A percentile compares a stretch with the other conserved stretches of the same genome.
These are phyloP conservation scores for Plestiodon gilberti DNA, from an alignment of 2,113 vertebrate species.

Conservation along the genomic window DNA sequence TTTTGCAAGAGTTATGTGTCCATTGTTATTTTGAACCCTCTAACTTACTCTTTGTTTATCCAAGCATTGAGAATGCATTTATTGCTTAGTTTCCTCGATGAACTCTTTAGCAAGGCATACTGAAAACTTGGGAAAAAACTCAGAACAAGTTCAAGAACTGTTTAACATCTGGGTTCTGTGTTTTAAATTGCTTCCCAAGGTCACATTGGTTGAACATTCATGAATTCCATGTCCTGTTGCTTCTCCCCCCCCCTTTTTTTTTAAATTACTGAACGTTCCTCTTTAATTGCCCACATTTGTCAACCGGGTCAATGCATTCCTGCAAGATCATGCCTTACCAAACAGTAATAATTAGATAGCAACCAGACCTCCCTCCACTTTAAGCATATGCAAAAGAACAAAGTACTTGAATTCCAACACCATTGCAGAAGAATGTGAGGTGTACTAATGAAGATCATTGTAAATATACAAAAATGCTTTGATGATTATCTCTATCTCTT, in stretches of 20 bases:
- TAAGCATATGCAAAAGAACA: constrained; percentile 11
- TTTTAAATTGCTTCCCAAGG: background rate
- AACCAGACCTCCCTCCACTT: constrained; percentile 17
- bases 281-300: background rate
- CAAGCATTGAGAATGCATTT: background rate
- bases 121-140: background rate
- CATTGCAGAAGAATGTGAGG: background rate
- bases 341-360: constrained; percentile 11
- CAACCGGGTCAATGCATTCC: background rate
- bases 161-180: background rate
- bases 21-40: background rate
- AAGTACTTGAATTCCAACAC: constrained; percentile 2
- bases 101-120: background rate
- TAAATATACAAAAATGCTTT: background rate
- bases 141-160: background rate
- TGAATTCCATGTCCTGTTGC: background rate
- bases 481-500: constrained; percentile 18
- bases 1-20: background rate
- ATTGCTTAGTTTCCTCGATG: background rate
- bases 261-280: background rate
- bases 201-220: background rate
- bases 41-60: background rate
- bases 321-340: constrained; percentile 28
- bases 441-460: background rate
- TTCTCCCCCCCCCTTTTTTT: background rate